These are phyloP conservation scores for Aphyosemion australe DNA, from an alignment of 2,113 vertebrate species.

Conservation along the genomic window DNA sequence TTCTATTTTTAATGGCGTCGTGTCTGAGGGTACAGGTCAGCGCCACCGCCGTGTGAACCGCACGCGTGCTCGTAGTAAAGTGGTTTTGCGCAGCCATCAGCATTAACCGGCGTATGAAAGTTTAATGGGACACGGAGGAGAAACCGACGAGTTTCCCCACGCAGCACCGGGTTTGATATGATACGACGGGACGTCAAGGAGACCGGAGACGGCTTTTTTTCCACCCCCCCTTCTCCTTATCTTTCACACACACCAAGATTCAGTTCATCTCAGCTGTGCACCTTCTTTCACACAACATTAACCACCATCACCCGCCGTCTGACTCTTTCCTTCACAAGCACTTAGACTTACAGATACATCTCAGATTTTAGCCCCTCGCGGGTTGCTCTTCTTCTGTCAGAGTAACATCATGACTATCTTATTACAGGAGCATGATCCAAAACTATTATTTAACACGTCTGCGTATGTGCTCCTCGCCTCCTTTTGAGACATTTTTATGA, in stretches of 20 bases:
- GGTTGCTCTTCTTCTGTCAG: constrained; percentile 16
- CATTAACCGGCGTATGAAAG: constrained; percentile 77
- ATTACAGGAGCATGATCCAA: not conserved
- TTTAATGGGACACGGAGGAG: constrained; percentile 75
- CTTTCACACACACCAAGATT: constrained; percentile 49
- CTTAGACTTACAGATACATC: constrained; percentile 19
- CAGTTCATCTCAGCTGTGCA: constrained; percentile 63
- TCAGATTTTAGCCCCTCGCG: constrained; percentile 13
- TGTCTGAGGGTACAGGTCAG: constrained; percentile 63
- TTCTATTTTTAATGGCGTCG: constrained; percentile 74
- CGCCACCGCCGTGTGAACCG: constrained; percentile 40
- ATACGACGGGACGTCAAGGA: constrained; percentile 67
- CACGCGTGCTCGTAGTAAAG: constrained; percentile 44
- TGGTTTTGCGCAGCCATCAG: constrained; percentile 70
- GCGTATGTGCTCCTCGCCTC: not conserved
- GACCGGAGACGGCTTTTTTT: constrained; percentile 36
- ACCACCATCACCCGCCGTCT: constrained; percentile 42
- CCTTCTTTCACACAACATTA: constrained; percentile 71
- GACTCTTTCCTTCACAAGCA: constrained; percentile 22
- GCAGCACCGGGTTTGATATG: constrained; percentile 46
- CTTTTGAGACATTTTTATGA: constrained; percentile 29
- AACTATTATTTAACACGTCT: constrained; percentile 21
- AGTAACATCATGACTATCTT: not conserved
- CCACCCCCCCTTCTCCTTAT: constrained; percentile 1
- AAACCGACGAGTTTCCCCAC: constrained; percentile 63